Evolutionary conservation across 2,888 invertebrate species (phyloP).

Genomic region (Arctia plantaginis): DNA sequence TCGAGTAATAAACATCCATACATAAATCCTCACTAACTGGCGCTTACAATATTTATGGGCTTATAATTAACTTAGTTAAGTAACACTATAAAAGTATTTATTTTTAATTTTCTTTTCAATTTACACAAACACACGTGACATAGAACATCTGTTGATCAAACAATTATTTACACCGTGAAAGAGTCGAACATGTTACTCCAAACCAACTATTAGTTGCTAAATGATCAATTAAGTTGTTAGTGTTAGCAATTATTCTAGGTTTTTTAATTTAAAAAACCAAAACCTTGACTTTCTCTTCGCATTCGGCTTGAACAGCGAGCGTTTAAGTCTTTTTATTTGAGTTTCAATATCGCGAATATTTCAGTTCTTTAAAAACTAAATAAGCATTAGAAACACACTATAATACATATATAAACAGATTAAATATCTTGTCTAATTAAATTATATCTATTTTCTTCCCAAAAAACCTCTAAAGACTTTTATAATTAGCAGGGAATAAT

Average conservation of each 20-base stretch:
- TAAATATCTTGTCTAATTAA: neutral
- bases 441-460: neutral
- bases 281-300: neutral
- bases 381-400: neutral
- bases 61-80: neutral
- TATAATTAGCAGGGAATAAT: neutral
- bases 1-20: neutral
- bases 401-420: too few relatives aligned
- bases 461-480: neutral
- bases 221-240: slow-evolving; percentile 1
- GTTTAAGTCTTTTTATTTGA: slow-evolving; percentile 25
- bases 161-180: neutral
- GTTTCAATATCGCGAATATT: neutral
- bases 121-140: neutral
- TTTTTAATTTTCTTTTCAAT: neutral
- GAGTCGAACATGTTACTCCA: slow-evolving; percentile 11
- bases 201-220: slow-evolving; percentile 1
- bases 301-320: slow-evolving; percentile 6
- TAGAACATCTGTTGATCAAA: neutral
- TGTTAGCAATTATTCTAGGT: neutral
- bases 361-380: neutral
- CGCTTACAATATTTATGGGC: neutral
- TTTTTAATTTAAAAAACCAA: neutral
- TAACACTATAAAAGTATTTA: neutral
- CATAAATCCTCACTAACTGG: neutral